Evolutionary conservation across 2,113 vertebrate species (phyloP).

Genomic region (Equus przewalskii): DNA sequence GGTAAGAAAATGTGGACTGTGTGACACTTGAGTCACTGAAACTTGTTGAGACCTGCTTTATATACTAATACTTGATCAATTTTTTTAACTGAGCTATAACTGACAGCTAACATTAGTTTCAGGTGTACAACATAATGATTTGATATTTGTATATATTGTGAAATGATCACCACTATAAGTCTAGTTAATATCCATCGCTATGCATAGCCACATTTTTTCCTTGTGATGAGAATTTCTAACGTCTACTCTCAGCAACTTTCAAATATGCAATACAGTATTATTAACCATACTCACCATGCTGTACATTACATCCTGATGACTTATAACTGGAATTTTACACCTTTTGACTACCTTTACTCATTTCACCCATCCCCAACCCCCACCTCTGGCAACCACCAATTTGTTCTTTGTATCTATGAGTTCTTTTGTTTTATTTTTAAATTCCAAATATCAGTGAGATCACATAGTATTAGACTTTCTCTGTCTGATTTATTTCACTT

Average conservation of each 20-base stretch:
- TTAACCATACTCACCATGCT: neutral
- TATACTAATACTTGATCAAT: neutral
- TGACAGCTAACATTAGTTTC: neutral
- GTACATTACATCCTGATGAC: neutral
- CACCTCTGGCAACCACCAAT: neutral
- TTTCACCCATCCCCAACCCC: neutral
- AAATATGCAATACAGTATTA: neutral
- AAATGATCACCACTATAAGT: neutral
- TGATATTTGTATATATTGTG: neutral
- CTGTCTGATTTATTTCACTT: neutral
- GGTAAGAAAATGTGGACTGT: neutral
- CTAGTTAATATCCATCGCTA: neutral
- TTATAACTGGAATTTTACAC: neutral
- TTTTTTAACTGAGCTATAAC: neutral
- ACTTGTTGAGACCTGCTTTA: neutral
- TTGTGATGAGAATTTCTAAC: neutral
- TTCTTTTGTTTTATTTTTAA: neutral
- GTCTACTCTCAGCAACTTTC: neutral
- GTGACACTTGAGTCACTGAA: neutral
- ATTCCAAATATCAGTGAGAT: neutral
- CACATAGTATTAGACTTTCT: neutral
- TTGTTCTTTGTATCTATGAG: neutral
- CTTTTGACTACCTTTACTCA: neutral
- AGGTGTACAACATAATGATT: neutral
- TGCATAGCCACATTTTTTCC: neutral